Evolutionary conservation across 53 echinoderm and acorn worm species (phyloP), one percentile per base, ranked within the genome.

Genomic region (Luidia sarsii): DNA sequence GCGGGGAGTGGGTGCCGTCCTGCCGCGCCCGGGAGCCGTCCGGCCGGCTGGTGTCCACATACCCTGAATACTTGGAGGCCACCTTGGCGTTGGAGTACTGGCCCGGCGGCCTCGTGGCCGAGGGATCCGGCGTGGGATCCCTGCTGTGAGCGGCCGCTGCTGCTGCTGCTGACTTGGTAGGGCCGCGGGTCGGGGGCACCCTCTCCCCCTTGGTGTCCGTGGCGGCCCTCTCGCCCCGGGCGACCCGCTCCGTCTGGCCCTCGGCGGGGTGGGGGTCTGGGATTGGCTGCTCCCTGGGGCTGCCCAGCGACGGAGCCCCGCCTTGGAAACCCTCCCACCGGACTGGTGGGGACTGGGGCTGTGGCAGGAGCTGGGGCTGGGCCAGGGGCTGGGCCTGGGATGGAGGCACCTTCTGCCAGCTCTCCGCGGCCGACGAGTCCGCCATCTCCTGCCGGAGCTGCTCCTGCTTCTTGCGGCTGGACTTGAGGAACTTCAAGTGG

Each of bases 341-440:
- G 79, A 89, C 33, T 86, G 41, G 41, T 11, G 41, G 11, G 6
- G 41, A 41, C 41, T 7, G 11, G 6, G 41, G 6, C 6, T 7
- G 6, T n/a, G n/a, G n/a, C n/a, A n/a, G n/a, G n/a, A n/a, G n/a
- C n/a, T n/a, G n/a, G n/a, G n/a, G 91, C 43, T 85, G 82, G 91
- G 91, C 87, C 8, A 60, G 54, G 50, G 85, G 90, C 24, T 73
- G 90, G 62, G n/a, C n/a, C 91, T 86, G 31, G 89, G 89, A 28
- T 86, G 91, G 91, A 84, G 55, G 37, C 2, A 21, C 77, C 45
- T 22, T 77, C 45, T 56, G 72, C 72, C 77, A 77, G 14, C 21
- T 61, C 45, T 60, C 77, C n/a, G 45, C 21, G 30, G 15, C 29
- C 19, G 13, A 60, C 3, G n/a, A n/a, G n/a, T n/a, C n/a, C 6